Evolutionary conservation across 2,113 vertebrate species (phyloP), one percentile per base, ranked within the genome.

Genomic region (Ctenomys sociabilis): DNA sequence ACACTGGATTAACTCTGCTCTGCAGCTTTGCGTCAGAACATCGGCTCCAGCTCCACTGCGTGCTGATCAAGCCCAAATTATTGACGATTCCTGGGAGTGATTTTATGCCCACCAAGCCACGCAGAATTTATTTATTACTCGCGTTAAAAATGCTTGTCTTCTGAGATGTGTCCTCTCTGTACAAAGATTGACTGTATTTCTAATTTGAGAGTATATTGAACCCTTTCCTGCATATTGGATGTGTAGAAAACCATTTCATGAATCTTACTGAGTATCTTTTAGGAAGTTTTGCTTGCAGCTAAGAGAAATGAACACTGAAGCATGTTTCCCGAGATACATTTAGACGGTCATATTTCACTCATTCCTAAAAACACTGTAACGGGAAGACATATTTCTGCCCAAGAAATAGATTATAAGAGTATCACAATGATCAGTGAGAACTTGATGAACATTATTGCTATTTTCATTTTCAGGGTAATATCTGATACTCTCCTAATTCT

Each of bases 51-150:
- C 59, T 24, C 40, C 64, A 13, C 30, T 7, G 28, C 14, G 7
- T 24, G 3, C 22, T 70, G 32, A 61, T 0, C 22, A 85, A 85
- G 37, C 37, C 45, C 43, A 72, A 85, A 68, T 75, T 81, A 35
- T 21, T 68, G 82, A 95, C 84, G 92, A 28, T 86, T 68, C 72
- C 73, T 61, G 68, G 94, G 94, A 98, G 95, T 95, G 96, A 95
- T 78, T 96, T 93, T 66, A 68, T 54, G 54, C 37, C 57, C 21
- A 85, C 32, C 45, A 88, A 96, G 94, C 96, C 94, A 93, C 94
- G 96, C 14, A 37, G 78, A 88, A 88, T 89, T 72, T 95, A 72
- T 88, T 93, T 94, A 96, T 89, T 96, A 96, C 95, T 97, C 87
- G 91, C 40, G 49, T 96, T 84, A 96, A 17, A 92, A 17, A 81